Conservation (phyloP, 2,113 vertebrate species). For the Nannobrachium achirus region DNA sequence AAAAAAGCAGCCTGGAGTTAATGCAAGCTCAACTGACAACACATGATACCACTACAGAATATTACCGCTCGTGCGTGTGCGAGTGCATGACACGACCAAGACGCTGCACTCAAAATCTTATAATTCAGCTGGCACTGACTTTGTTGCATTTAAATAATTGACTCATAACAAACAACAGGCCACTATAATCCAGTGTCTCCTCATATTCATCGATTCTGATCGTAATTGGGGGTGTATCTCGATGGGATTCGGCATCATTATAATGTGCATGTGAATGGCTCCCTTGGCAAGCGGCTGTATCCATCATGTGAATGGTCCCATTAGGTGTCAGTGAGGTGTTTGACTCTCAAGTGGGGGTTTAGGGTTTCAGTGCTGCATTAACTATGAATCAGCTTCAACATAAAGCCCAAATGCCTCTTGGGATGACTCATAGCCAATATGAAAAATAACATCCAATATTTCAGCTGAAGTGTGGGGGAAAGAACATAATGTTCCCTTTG, state of each 20-base stretch:
- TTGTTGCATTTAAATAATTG: conserved; percentile 40
- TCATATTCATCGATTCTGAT: conserved; percentile 44
- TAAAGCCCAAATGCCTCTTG: conserved; percentile 52
- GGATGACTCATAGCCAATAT: conserved; percentile 68
- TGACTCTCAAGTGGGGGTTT: conserved; percentile 46
- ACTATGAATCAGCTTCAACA: conserved; percentile 53
- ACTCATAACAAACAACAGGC: conserved; percentile 47
- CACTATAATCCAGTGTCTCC: conserved; percentile 13
- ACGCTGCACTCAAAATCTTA: conserved; percentile 14
- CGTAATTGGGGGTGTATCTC: conserved; percentile 52
- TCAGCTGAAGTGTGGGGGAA: conserved; percentile 64
- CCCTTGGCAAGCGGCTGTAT: conserved; percentile 29
- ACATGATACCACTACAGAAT: conserved; percentile 29
- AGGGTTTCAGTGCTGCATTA: conserved; percentile 37
- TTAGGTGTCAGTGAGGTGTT: conserved; percentile 55
- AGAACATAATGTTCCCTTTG: conserved; percentile 71
- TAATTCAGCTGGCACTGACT: conserved; percentile 26
- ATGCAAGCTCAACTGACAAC: conserved; percentile 42
- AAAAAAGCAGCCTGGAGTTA: conserved; percentile 44
- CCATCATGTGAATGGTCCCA: conserved; percentile 43
- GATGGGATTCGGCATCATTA: conserved; percentile 45
- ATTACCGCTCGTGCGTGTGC: conserved; percentile 41
- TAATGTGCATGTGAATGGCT: conserved; percentile 36
- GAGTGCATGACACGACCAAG: conserved; percentile 43
- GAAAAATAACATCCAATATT: conserved; percentile 55